Evolutionary conservation across 2,888 invertebrate genomes (phyloP).

Genomic region (Criorhina ranunculi): DNA sequence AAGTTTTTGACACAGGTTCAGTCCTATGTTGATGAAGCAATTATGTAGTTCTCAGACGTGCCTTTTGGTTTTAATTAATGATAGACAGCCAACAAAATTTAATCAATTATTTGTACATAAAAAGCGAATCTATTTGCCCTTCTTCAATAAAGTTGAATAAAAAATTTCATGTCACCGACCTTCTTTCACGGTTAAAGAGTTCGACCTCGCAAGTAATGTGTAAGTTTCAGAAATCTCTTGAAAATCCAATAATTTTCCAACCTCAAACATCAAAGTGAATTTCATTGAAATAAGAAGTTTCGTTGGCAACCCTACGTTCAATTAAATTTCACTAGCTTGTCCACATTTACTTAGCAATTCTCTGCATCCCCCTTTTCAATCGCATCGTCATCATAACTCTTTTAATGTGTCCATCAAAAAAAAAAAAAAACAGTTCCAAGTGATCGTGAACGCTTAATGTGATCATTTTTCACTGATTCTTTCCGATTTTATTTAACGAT

Average conservation of each 20-base stretch:
- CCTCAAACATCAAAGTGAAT: neutral
- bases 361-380: constrained; percentile 30
- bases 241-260: too few species aligned
- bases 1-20: neutral
- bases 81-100: too few species aligned
- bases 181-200: too few species aligned
- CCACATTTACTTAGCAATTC: constrained; percentile 26
- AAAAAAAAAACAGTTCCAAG: constrained; percentile 11
- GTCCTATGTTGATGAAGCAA: neutral
- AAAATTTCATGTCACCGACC: too few species aligned
- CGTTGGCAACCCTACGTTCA: constrained; percentile 32
- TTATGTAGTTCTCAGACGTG: neutral
- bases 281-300: neutral
- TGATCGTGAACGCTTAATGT: constrained; percentile 24
- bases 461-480: constrained; percentile 29
- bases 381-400: constrained; percentile 25
- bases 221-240: too few species aligned
- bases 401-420: constrained; percentile 31
- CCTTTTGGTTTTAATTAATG: too few species aligned
- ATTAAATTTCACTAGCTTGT: constrained; percentile 30
- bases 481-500: neutral
- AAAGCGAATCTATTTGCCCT: too few species aligned
- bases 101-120: too few species aligned
- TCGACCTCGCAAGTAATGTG: too few species aligned
- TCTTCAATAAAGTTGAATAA: too few species aligned